These are phyloP conservation scores for Bellardia bayeri DNA, from an alignment of 2,888 invertebrate genomes.

Conservation along the genomic window DNA sequence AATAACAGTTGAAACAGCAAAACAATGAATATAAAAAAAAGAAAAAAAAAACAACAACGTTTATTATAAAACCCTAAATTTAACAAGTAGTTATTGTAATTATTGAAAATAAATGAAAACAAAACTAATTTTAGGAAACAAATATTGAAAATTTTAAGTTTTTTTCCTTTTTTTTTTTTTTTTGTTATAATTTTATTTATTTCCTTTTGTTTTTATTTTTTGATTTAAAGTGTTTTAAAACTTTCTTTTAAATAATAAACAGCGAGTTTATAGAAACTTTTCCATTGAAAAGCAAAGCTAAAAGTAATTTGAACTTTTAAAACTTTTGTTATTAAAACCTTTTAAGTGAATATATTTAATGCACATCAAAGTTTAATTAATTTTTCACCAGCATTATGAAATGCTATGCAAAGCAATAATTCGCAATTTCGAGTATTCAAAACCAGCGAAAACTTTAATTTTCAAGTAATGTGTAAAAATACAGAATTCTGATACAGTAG, in stretches of 20 bases:
- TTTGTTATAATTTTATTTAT: neutral
- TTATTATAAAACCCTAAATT: slow-evolving; percentile 30
- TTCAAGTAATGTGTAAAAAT: too few species aligned
- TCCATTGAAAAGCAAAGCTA: too few species aligned
- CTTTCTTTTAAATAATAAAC: neutral
- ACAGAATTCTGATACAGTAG: too few species aligned
- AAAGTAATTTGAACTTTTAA: too few species aligned
- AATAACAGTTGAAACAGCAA: slow-evolving; percentile 27
- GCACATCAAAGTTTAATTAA: too few species aligned
- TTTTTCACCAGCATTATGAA: too few species aligned
- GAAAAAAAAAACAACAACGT: neutral
- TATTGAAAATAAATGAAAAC: slow-evolving; percentile 36
- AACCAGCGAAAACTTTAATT: too few species aligned
- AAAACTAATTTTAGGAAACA: neutral
- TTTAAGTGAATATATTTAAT: too few species aligned
- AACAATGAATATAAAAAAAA: neutral
- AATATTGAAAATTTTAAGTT: neutral
- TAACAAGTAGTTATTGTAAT: slow-evolving; percentile 52
- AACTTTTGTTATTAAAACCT: too few species aligned
- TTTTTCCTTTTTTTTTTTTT: neutral
- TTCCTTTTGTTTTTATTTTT: neutral
- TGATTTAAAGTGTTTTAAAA: neutral
- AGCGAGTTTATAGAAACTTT: too few species aligned
- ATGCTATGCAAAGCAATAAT: too few species aligned
- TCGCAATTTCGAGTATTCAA: too few species aligned